Percentiles rank a stretch among this genome's conserved stretches.
These are phyloP conservation scores for Dorcus hopei DNA, from an alignment of 2,888 invertebrate genomes.

Conservation along the genomic window DNA sequence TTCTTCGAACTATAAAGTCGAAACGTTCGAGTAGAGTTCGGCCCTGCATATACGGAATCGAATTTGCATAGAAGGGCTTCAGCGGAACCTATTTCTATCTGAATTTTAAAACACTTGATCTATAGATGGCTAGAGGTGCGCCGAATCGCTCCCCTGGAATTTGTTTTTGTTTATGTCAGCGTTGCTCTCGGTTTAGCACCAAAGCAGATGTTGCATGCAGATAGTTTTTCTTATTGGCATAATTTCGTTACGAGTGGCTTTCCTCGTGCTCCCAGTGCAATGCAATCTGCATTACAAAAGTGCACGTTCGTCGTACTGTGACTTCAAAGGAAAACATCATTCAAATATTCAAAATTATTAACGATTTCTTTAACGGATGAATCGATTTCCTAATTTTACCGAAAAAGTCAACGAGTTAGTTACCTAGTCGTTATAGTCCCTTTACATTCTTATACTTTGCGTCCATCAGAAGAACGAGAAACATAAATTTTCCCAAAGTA, in stretches of 20 bases:
- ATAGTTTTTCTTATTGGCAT: conserved; percentile 8
- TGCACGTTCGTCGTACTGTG: too few species aligned
- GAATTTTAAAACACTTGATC: conserved; percentile 26
- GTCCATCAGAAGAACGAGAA: too few species aligned
- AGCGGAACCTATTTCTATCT: conserved; percentile 19
- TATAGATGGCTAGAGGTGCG: conserved; percentile 16
- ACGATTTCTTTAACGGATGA: too few species aligned
- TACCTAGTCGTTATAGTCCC: too few species aligned
- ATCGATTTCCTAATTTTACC: too few species aligned
- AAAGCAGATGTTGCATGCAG: conserved; percentile 13
- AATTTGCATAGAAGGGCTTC: conserved; percentile 23
- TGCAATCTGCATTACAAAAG: conserved; percentile 5
- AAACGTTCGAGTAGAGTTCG: neutral
- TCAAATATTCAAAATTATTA: too few species aligned
- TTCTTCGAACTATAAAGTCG: neutral
- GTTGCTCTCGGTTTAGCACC: conserved; percentile 12
- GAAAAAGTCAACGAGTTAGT: too few species aligned
- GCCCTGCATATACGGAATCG: neutral
- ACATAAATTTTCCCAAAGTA: too few species aligned
- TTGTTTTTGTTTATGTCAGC: conserved; percentile 21
- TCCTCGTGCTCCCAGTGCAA: neutral
- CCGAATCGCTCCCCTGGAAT: conserved; percentile 20
- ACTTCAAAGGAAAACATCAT: too few species aligned
- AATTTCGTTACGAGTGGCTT: neutral
- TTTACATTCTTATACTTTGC: too few species aligned